phyloP scores from a whole-genome alignment of 2,113 vertebrate species.

The Microcebus tavaratra region DNA sequence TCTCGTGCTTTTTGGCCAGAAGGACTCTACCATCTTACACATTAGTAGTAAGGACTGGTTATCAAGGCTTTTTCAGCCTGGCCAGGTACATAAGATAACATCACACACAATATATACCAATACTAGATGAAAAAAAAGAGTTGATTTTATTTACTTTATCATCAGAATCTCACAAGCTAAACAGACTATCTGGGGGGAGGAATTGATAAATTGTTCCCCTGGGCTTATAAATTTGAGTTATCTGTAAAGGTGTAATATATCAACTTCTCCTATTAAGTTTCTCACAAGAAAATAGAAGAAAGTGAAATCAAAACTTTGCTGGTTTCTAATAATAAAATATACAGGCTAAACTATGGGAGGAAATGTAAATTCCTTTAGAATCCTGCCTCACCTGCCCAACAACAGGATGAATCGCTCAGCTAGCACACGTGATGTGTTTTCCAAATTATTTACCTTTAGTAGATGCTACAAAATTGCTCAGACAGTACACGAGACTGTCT shows the following conservation, averaged over 20 bases:
- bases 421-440: not conserved
- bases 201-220: not conserved
- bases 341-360: not conserved
- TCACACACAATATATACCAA: not conserved
- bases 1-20: not conserved
- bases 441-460: constrained; percentile 30
- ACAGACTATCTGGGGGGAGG: not conserved
- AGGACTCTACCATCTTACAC: not conserved
- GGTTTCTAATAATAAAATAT: constrained; percentile 22
- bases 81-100: not conserved
- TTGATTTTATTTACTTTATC: constrained; percentile 28
- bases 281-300: constrained; percentile 43
- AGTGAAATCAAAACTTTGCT: constrained; percentile 36
- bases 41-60: not conserved
- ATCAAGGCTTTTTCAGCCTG: not conserved
- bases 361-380: constrained; percentile 7
- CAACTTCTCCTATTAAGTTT: constrained; percentile 14
- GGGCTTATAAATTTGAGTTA: constrained; percentile 24
- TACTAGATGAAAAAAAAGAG: not conserved
- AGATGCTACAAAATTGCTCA: not conserved
- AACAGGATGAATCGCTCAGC: not conserved
- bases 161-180: constrained; percentile 20
- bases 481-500: not conserved
- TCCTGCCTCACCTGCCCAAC: not conserved
- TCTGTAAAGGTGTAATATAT: not conserved